A percentile compares a stretch with the other conserved stretches of the same genome.
phyloP scores from a whole-genome alignment of 1,140 invertebrate genomes.

The Temnothorax curvispinosus region DNA sequence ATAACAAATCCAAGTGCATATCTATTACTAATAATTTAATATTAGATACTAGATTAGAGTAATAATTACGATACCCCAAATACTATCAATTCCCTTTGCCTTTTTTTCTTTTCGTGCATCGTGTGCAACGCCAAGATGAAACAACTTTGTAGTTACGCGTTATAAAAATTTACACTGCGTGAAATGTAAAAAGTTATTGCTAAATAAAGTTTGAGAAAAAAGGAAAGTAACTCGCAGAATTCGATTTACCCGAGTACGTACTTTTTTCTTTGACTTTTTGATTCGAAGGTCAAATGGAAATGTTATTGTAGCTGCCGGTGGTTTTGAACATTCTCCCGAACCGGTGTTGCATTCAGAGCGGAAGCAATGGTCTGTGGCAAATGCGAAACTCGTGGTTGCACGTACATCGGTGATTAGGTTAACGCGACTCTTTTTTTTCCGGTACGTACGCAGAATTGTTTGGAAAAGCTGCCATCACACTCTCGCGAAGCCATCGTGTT shows the following conservation, averaged over 20 bases:
- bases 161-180: background rate
- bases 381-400: slow-evolving; percentile 66
- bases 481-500: background rate
- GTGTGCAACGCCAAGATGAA: background rate
- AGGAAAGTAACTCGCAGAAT: background rate
- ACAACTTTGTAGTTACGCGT: background rate
- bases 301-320: slow-evolving; percentile 56
- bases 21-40: background rate
- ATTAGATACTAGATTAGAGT: background rate
- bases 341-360: slow-evolving; percentile 59
- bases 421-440: slow-evolving; percentile 62
- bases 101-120: background rate
- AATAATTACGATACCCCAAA: no score
- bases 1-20: no score
- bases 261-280: background rate
- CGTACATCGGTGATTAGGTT: slow-evolving; percentile 69
- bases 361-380: slow-evolving; percentile 67
- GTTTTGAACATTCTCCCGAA: slow-evolving; percentile 59
- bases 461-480: background rate
- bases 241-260: slow-evolving; percentile 5
- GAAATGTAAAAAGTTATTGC: slow-evolving; percentile 21
- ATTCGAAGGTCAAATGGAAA: slow-evolving; percentile 55
- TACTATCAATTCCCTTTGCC: background rate
- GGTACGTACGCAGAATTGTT: slow-evolving; percentile 30
- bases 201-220: background rate